A percentile compares a stretch with the other conserved stretches of the same genome.
phyloP scores from a whole-genome alignment of 1,140 invertebrate species.

The Heliconius melpomene region DNA sequence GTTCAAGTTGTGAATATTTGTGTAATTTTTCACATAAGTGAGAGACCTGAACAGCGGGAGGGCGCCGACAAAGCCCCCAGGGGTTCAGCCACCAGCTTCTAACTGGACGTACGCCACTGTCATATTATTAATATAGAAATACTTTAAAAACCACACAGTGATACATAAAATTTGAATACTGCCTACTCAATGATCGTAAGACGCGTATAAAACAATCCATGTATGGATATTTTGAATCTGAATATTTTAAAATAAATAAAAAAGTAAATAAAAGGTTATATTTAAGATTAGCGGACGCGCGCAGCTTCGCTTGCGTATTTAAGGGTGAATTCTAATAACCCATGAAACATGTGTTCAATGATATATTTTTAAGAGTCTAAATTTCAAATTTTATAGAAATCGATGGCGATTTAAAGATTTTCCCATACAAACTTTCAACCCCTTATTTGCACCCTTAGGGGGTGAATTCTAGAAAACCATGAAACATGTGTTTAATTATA shows the following conservation, averaged over 20 bases:
- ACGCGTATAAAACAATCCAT: background rate
- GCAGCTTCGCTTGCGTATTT: no score
- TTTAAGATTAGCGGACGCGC: no score
- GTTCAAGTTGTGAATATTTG: slow-evolving; percentile 36
- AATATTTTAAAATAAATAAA: no score
- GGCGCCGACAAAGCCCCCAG: slow-evolving; percentile 72
- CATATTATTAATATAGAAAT: slow-evolving; percentile 63
- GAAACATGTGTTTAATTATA: no score
- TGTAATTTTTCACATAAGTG: slow-evolving; percentile 74
- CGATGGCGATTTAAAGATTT: no score
- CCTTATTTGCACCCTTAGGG: no score
- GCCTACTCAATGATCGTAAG: background rate
- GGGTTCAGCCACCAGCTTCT: slow-evolving; percentile 56
- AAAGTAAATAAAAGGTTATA: background rate
- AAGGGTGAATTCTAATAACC: no score
- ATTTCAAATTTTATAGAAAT: no score
- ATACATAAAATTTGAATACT: slow-evolving; percentile 1
- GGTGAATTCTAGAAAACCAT: no score
- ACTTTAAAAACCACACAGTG: slow-evolving; percentile 31
- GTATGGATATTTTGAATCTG: background rate
- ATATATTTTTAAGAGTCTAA: no score
- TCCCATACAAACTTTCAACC: no score
- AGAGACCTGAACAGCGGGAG: slow-evolving; percentile 58
- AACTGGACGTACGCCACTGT: slow-evolving; percentile 54
- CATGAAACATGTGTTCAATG: no score